These are phyloP conservation scores for Chrysogorgia sp. DNA, from an alignment of 92 coral and sea anemone species.

Conservation along the genomic window DNA sequence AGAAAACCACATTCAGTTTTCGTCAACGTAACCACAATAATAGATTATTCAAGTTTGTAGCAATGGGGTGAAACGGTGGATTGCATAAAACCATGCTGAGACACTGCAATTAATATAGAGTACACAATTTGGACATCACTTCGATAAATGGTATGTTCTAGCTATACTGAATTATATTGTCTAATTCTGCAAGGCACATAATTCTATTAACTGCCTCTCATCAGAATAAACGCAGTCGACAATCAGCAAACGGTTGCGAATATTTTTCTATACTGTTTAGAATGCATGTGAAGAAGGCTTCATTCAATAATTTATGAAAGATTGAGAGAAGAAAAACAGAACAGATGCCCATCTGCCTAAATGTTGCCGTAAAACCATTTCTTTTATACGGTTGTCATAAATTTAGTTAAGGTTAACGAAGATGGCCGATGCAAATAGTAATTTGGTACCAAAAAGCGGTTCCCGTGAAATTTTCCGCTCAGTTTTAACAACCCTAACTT, in stretches of 20 bases:
- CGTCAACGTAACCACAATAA: constrained; percentile 13
- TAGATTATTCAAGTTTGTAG: constrained; percentile 32
- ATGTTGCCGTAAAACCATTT: not conserved
- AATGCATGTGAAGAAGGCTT: constrained; percentile 26
- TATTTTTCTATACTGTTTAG: no score
- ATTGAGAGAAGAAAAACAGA: constrained; percentile 8
- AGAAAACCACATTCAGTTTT: constrained; percentile 19
- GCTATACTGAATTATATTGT: no score
- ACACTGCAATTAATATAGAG: not conserved
- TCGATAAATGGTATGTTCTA: not conserved
- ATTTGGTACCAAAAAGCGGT: no score
- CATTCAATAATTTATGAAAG: constrained; percentile 38
- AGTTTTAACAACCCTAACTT: no score
- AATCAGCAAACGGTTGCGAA: no score
- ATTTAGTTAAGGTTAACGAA: no score
- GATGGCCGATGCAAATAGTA: no score
- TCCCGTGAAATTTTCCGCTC: no score
- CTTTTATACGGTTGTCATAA: no score
- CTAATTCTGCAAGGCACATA: no score
- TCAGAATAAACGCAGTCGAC: no score
- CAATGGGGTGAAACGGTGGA: constrained; percentile 9
- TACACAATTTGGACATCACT: not conserved
- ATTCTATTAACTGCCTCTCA: no score
- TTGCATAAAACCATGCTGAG: constrained; percentile 2
- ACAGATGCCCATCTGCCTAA: constrained; percentile 14